Conservation (phyloP, 2,797 vertebrate genomes). For the Chelmon rostratus region DNA sequence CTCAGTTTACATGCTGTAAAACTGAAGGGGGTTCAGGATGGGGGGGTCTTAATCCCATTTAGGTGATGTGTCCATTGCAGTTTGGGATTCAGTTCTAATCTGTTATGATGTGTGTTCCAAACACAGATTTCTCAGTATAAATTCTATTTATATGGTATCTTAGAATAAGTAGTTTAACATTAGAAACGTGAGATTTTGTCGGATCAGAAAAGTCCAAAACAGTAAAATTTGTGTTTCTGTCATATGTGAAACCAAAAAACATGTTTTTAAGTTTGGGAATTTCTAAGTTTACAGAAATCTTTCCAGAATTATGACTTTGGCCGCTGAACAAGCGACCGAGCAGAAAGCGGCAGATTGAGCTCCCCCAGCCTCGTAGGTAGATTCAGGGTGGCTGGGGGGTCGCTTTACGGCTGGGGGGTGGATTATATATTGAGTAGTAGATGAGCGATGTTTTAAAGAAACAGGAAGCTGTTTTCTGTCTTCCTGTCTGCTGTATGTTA, state of each 20-base stretch:
- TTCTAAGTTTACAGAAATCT: conserved; percentile 6
- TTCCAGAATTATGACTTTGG: neutral
- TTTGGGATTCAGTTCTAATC: too few species aligned
- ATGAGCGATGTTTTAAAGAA: neutral
- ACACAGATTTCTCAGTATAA: neutral
- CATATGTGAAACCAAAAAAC: conserved; percentile 32
- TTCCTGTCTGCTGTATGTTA: conserved; percentile 36
- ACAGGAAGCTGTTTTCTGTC: neutral
- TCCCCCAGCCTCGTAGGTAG: neutral
- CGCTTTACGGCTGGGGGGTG: neutral
- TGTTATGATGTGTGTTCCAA: neutral
- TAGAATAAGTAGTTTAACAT: neutral
- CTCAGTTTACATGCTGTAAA: neutral
- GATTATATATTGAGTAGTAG: neutral
- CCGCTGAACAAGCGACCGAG: neutral
- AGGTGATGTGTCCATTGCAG: neutral
- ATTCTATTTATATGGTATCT: conserved; percentile 31
- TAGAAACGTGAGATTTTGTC: conserved; percentile 4
- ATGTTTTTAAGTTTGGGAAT: conserved; percentile 5
- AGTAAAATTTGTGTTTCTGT: conserved; percentile 4
- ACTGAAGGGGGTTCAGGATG: neutral
- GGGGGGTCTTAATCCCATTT: neutral
- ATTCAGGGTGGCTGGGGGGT: neutral
- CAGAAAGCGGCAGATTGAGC: neutral
- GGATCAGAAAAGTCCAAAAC: neutral